These are phyloP conservation scores for Alces alces DNA, from an alignment of 2,113 vertebrate species.

Conservation along the genomic window DNA sequence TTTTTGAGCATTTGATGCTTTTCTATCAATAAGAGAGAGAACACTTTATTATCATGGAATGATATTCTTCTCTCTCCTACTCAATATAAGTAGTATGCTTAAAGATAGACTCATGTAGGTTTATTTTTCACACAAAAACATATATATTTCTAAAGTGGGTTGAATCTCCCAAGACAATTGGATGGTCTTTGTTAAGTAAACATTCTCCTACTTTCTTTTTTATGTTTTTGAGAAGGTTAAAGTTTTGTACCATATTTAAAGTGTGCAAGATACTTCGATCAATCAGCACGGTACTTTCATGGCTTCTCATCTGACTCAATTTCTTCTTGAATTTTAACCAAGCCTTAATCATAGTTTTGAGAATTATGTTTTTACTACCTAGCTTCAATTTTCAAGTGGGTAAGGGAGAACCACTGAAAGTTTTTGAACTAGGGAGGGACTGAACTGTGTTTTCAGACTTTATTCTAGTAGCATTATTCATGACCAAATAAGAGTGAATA, in stretches of 20 bases:
- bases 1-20: background rate
- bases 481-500: background rate
- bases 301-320: background rate
- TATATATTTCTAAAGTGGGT: background rate
- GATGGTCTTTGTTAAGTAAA: background rate
- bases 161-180: background rate
- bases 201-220: background rate
- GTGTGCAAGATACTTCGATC: background rate
- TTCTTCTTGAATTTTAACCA: background rate
- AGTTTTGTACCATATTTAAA: background rate
- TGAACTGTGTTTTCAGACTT: too few relatives aligned
- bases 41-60: background rate
- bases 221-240: background rate
- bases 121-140: background rate
- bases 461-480: too few relatives aligned
- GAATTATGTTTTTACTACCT: background rate
- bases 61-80: background rate
- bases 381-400: background rate
- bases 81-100: background rate
- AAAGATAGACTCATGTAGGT: background rate
- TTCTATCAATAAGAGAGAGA: background rate
- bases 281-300: background rate
- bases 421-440: background rate
- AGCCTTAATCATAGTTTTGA: background rate
- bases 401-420: background rate